Evolutionary conservation across 2,888 invertebrate genomes (phyloP).

Genomic region (Malthinus flaveolus): DNA sequence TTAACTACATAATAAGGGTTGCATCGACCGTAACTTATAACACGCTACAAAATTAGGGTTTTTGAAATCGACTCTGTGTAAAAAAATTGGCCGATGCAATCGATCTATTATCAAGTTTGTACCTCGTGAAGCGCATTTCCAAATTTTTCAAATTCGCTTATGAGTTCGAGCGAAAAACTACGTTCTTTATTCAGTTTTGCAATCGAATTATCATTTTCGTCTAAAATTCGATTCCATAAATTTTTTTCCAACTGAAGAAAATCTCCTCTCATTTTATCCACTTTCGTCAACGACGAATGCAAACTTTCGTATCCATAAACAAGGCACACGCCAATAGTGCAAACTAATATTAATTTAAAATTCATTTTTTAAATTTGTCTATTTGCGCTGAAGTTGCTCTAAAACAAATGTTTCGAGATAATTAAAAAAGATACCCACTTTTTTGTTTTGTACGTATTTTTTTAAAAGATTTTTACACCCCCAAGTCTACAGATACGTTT

Average conservation of each 20-base stretch:
- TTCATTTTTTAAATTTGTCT: neutral
- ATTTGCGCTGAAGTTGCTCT: no score
- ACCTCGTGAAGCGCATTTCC: constrained; percentile 58
- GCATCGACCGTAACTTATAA: no score
- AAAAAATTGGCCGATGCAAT: no score
- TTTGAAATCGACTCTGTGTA: no score
- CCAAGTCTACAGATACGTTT: no score
- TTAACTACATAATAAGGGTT: no score
- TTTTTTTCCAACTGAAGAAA: constrained; percentile 62
- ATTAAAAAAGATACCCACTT: no score
- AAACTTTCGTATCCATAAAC: neutral
- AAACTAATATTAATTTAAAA: constrained; percentile 1
- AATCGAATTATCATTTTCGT: constrained; percentile 33
- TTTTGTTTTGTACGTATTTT: no score
- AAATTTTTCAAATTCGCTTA: constrained; percentile 61
- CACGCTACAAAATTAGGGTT: no score
- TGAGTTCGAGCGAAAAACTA: constrained; percentile 56
- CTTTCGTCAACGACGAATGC: constrained; percentile 29
- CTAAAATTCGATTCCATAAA: constrained; percentile 47
- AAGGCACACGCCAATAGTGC: neutral
- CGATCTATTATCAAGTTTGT: constrained; percentile 3
- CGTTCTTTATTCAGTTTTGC: constrained; percentile 33
- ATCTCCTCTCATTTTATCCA: constrained; percentile 65
- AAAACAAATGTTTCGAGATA: no score
- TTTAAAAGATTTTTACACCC: no score